These are phyloP conservation scores for Agrotis exclamationis DNA, from an alignment of 2,888 invertebrate species.

Conservation along the genomic window DNA sequence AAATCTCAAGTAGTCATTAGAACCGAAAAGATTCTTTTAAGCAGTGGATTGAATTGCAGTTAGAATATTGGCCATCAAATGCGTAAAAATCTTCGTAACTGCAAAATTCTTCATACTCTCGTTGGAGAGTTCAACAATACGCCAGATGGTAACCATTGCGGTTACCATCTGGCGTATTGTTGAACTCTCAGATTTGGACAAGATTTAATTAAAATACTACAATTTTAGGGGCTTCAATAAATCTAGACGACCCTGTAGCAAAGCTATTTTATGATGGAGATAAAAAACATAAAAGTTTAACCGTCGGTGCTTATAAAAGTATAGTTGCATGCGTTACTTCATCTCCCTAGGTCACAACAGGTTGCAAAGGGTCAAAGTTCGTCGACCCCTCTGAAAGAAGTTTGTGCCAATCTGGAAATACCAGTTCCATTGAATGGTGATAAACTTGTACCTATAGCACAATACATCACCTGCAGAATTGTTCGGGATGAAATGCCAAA, in stretches of 20 bases:
- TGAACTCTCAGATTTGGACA: constrained; percentile 3
- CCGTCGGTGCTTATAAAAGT: constrained; percentile 25
- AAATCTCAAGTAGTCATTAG: no score
- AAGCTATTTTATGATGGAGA: neutral
- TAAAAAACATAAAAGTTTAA: neutral
- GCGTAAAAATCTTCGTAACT: no score
- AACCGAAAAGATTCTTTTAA: neutral
- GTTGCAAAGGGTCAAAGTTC: constrained; percentile 47
- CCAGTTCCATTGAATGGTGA: constrained; percentile 32
- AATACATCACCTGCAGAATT: constrained; percentile 22
- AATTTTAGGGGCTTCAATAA: neutral
- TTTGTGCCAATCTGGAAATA: constrained; percentile 36
- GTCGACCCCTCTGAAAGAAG: constrained; percentile 23
- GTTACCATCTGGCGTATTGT: no score
- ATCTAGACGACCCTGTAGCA: neutral
- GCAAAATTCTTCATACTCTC: neutral
- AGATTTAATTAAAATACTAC: constrained; percentile 13
- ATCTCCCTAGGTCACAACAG: constrained; percentile 42
- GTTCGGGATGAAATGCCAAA: neutral
- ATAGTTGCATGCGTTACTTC: constrained; percentile 28
- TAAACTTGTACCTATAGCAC: constrained; percentile 21
- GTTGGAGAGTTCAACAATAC: neutral
- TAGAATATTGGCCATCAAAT: neutral
- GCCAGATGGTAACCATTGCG: neutral
- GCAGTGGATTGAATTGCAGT: neutral